phyloP scores from a whole-genome alignment of 2,113 vertebrate genomes.

The Polyodon spathula region DNA sequence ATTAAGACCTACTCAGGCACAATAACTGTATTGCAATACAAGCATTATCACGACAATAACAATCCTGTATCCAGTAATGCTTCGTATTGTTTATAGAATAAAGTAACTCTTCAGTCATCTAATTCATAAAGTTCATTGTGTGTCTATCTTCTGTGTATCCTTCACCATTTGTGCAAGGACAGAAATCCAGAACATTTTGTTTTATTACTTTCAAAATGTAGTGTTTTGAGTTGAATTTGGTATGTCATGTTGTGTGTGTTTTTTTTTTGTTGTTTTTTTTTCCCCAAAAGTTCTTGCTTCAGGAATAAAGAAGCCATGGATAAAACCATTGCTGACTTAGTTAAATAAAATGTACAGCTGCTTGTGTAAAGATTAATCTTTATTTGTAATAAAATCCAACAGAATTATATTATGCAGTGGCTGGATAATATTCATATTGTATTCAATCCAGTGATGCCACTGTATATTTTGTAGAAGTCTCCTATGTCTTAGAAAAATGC shows the following conservation, averaged over 20 bases:
- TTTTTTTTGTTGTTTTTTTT: neutral
- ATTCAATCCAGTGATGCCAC: constrained; percentile 2
- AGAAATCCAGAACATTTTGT: constrained; percentile 1
- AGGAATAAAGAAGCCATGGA: constrained; percentile 13
- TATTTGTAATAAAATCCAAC: neutral
- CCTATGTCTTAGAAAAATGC: constrained; percentile 13
- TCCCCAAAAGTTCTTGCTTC: constrained; percentile 1
- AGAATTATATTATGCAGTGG: neutral
- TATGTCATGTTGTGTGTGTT: constrained; percentile 21
- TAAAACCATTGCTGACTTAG: constrained; percentile 1
- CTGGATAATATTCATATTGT: neutral
- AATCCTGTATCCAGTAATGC: no score
- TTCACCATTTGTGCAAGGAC: constrained; percentile 1
- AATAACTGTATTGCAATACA: neutral
- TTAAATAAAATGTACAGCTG: constrained; percentile 7
- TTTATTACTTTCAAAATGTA: constrained; percentile 27
- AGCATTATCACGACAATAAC: no score
- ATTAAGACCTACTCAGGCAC: no score
- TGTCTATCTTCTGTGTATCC: neutral
- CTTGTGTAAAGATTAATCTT: constrained; percentile 11
- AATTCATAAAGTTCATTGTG: no score
- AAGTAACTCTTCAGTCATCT: no score
- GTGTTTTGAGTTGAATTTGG: constrained; percentile 27
- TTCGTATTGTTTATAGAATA: no score
- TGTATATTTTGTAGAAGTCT: neutral